phyloP scores from a whole-genome alignment of 2,888 invertebrate species.

The Clepsis dumicolana region DNA sequence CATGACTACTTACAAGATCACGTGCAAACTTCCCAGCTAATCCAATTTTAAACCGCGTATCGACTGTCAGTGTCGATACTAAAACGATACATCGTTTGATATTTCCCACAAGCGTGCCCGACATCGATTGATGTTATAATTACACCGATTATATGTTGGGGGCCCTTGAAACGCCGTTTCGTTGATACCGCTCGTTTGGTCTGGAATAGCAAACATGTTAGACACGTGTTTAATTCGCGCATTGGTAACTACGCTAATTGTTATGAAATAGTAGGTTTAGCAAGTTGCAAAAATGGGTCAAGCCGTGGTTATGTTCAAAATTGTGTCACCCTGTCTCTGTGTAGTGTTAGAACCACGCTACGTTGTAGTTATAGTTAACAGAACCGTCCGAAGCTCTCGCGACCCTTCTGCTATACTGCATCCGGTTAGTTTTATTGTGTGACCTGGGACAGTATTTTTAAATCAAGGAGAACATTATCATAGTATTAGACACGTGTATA shows the following conservation, averaged over 20 bases:
- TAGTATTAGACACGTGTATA: too few species aligned
- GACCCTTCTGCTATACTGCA: too few species aligned
- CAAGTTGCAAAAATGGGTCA: background rate
- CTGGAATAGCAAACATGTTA: conserved; percentile 17
- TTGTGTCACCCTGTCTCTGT: too few species aligned
- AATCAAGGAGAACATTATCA: too few species aligned
- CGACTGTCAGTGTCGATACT: conserved; percentile 8
- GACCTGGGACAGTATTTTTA: too few species aligned
- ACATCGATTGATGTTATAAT: conserved; percentile 40
- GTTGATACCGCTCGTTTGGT: conserved; percentile 19
- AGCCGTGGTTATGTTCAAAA: background rate
- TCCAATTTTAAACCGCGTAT: conserved; percentile 24
- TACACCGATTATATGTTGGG: conserved; percentile 33
- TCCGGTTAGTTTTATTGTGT: too few species aligned
- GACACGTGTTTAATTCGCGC: conserved; percentile 14
- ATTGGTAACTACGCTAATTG: background rate
- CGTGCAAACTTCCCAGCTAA: background rate
- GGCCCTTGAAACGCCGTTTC: conserved; percentile 37
- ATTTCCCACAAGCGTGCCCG: conserved; percentile 29
- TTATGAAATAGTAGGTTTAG: background rate
- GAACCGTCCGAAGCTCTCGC: too few species aligned
- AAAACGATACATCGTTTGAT: conserved; percentile 15
- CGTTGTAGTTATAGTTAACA: too few species aligned
- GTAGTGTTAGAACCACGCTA: too few species aligned
- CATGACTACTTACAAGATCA: background rate